Evolutionary conservation across 2,797 vertebrate genomes (phyloP).

Genomic region (Megalops cyprinoides): DNA sequence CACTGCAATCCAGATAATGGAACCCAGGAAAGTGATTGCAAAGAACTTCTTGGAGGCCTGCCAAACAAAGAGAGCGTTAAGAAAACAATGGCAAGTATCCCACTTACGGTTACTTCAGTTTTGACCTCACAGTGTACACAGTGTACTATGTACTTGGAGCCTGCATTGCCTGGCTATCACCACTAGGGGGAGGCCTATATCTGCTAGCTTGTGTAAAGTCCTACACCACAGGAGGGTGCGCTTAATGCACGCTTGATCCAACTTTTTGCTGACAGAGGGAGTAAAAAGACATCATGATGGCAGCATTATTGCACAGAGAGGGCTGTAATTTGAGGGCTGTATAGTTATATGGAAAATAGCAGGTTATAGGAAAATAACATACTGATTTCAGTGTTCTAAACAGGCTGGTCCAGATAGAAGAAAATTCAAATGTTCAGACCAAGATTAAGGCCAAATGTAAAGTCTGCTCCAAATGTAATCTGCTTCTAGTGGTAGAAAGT

Average conservation of each 20-base stretch:
- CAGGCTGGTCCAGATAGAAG: neutral
- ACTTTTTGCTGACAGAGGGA: neutral
- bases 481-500: neutral
- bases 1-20: constrained; percentile 89
- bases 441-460: too few relatives aligned
- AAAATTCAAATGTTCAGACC: neutral
- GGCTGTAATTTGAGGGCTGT: too few relatives aligned
- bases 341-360: too few relatives aligned
- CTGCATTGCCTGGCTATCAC: neutral
- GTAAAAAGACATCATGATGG: too few relatives aligned
- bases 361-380: too few relatives aligned
- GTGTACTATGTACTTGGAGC: neutral
- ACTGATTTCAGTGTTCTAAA: neutral
- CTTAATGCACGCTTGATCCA: too few relatives aligned
- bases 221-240: neutral
- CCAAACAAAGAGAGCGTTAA: neutral
- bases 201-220: neutral
- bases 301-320: too few relatives aligned
- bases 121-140: neutral
- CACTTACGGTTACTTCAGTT: neutral
- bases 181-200: neutral
- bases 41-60: constrained; percentile 87
- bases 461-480: too few relatives aligned
- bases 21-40: constrained; percentile 82
- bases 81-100: neutral